Conservation (phyloP, 2,113 vertebrate genomes). For the Grallaria varia region DNA sequence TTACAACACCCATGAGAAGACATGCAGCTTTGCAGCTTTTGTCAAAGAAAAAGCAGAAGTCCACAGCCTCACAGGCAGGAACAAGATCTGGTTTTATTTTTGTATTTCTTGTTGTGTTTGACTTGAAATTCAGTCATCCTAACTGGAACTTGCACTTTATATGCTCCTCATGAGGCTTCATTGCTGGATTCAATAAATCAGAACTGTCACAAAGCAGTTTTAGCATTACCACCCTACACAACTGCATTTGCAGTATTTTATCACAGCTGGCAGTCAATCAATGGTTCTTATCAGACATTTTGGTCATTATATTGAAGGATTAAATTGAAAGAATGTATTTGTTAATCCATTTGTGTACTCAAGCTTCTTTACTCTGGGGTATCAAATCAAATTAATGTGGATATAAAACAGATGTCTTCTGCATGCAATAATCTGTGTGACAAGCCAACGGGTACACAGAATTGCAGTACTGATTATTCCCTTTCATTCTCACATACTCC, state of each 20-base stretch:
- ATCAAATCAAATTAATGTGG: constrained; percentile 11
- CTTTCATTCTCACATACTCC: background rate
- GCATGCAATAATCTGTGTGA: background rate
- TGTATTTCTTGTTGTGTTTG: background rate
- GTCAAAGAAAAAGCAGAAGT: background rate
- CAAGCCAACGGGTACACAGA: background rate
- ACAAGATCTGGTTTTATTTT: background rate
- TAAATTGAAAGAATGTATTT: constrained; percentile 2
- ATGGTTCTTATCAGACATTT: background rate
- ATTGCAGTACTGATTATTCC: background rate
- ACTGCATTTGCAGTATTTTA: background rate
- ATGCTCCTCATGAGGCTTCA: background rate
- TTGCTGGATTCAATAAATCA: background rate
- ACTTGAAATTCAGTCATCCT: background rate
- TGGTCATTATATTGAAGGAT: background rate
- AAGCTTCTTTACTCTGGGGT: background rate
- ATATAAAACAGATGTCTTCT: constrained; percentile 12
- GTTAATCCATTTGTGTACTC: background rate
- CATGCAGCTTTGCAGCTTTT: background rate
- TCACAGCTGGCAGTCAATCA: background rate
- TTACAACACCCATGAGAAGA: background rate
- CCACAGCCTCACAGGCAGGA: background rate
- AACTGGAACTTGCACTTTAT: background rate
- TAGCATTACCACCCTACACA: background rate
- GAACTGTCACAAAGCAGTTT: background rate